Percentiles rank a stretch among this genome's conserved stretches.
Conservation (phyloP, 1,140 invertebrate species). For the Doryteuthis pealeii region DNA sequence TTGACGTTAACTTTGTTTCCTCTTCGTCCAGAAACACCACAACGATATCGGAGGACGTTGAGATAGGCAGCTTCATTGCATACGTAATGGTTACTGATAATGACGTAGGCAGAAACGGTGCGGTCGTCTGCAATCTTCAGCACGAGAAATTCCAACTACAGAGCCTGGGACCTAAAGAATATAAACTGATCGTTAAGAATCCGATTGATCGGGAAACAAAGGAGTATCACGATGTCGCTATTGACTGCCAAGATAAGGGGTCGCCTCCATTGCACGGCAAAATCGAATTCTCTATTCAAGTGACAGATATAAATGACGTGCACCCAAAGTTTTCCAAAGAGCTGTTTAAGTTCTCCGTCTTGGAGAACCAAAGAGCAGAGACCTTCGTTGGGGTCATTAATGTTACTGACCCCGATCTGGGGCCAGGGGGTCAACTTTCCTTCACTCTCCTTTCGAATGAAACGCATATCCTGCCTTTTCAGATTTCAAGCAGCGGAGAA, state of each 20-base stretch:
- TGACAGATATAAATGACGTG: conserved; percentile 53
- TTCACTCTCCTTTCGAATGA: conserved; percentile 71
- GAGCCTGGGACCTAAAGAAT: conserved; percentile 19
- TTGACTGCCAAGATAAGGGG: conserved; percentile 36
- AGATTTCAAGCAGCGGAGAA: too few relatives aligned
- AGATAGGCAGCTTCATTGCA: conserved; percentile 47
- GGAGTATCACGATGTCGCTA: conserved; percentile 30
- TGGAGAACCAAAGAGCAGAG: conserved; percentile 85
- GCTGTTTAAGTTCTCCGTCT: conserved; percentile 67
- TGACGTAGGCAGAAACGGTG: conserved; percentile 46
- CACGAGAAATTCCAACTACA: conserved; percentile 32
- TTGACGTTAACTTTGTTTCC: conserved; percentile 64
- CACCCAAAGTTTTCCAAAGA: conserved; percentile 57
- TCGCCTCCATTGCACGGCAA: conserved; percentile 32
- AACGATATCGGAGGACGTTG: conserved; percentile 39
- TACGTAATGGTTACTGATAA: conserved; percentile 50
- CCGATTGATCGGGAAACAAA: conserved; percentile 31
- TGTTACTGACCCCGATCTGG: conserved; percentile 62
- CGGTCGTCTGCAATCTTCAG: conserved; percentile 40
- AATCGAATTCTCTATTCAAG: conserved; percentile 29
- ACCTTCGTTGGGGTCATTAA: conserved; percentile 78
- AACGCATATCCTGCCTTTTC: conserved; percentile 6
- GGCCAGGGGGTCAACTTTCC: conserved; percentile 45
- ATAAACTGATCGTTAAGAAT: conserved; percentile 37
- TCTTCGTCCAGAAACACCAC: conserved; percentile 31